phyloP scores from a whole-genome alignment of 2,797 vertebrate species.

The Artibeus lituratus region DNA sequence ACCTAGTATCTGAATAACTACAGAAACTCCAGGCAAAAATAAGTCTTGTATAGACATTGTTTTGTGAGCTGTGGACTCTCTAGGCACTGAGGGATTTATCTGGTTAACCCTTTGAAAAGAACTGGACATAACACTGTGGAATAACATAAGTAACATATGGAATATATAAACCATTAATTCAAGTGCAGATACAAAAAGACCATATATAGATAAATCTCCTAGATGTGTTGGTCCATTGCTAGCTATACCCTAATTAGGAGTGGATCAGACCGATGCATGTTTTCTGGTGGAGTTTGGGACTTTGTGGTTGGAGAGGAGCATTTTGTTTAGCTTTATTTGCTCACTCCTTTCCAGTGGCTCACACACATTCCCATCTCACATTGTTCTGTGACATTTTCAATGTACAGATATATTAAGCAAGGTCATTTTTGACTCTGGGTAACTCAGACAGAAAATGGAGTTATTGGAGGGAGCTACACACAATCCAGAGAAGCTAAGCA shows the following conservation, averaged over 20 bases:
- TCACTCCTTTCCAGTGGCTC: background rate
- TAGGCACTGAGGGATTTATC: background rate
- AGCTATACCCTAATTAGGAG: background rate
- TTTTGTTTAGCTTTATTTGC: slow-evolving; percentile 3
- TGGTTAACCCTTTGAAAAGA: slow-evolving; percentile 15
- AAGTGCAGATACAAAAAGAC: background rate
- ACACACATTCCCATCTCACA: background rate
- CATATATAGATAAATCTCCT: background rate
- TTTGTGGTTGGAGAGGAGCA: background rate
- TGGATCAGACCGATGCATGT: background rate
- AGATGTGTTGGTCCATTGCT: background rate
- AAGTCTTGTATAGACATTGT: background rate
- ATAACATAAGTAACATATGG: background rate
- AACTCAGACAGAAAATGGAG: slow-evolving; percentile 33
- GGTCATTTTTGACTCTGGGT: slow-evolving; percentile 9
- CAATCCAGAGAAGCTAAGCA: background rate
- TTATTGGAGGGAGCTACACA: background rate
- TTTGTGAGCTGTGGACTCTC: background rate
- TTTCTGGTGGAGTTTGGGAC: background rate
- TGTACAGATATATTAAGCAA: slow-evolving; percentile 1
- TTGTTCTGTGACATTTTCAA: slow-evolving; percentile 2
- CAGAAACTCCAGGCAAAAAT: background rate
- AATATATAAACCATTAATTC: background rate
- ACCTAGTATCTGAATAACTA: background rate
- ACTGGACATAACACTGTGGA: background rate